These are phyloP conservation scores for Lasioglossum pauxillum DNA, from an alignment of 2,888 invertebrate species.

Conservation along the genomic window DNA sequence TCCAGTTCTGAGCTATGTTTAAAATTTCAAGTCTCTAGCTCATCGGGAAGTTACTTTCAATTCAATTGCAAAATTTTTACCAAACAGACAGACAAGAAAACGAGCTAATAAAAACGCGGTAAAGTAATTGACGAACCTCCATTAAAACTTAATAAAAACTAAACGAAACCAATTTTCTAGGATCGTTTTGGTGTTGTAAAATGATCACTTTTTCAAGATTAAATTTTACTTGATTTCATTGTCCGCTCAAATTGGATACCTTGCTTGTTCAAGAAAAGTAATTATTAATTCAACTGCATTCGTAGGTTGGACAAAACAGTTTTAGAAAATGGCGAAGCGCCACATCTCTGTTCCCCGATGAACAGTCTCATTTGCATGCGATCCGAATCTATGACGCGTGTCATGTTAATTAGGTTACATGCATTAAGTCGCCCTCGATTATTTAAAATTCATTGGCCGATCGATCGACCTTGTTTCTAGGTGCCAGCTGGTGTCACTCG, in stretches of 20 bases:
- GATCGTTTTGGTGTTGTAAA: neutral
- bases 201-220: neutral
- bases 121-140: neutral
- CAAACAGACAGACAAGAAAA: too few species aligned
- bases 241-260: neutral
- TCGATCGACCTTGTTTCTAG: conserved; percentile 56
- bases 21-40: too few species aligned
- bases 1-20: too few species aligned
- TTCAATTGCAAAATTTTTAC: too few species aligned
- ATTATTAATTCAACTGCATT: neutral
- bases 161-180: neutral
- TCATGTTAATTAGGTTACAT: conserved; percentile 51
- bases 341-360: neutral
- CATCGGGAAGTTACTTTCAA: too few species aligned
- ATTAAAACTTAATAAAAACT: neutral
- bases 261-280: neutral
- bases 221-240: neutral
- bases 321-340: neutral
- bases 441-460: conserved; percentile 58
- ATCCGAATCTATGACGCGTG: conserved; percentile 45
- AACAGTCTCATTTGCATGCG: conserved; percentile 17
- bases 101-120: too few species aligned
- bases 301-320: neutral
- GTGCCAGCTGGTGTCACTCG: conserved; percentile 23
- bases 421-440: conserved; percentile 52